Base-by-base conservation (phyloP, 2,797 vertebrate genomes). In the Heteromormyrus szaboi region DNA sequence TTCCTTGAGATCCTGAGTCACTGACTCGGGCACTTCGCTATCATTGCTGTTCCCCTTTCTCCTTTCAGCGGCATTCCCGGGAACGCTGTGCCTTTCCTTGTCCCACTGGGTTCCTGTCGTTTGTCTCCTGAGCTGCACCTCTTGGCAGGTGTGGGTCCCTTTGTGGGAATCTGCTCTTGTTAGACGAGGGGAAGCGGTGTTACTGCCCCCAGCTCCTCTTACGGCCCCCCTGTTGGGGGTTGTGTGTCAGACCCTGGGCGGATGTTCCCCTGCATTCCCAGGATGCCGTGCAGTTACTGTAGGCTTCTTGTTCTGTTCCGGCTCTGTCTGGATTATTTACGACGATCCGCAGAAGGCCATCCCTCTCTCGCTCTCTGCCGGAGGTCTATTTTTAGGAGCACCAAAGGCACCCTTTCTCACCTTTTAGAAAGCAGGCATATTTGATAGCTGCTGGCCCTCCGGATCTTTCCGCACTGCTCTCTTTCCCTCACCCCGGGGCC, bases 241-340 rank as follows among this genome's bases (percentile, higher is more conserved):
- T 12, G 37, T 46, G 72, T 84, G 87, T 59, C 29, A 56, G 54
- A 54, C 48, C 62, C 86, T 84, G 88, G 90, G 89, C 92, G 89
- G 59, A 87, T 53, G 86, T 90, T 91, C 92, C 90, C 90, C 90
- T 90, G 54, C 89, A 88, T 94, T 93, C 89, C 89, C 90, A 88
- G 76, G 83, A 91, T 92, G 86, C 90, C 91, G 90, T 54, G 91
- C 59, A 84, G 89, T 90, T 92, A 90, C 90, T 54, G 25, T 90
- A 86, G 81, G 37, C 84, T 87, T 89, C 86, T 89, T 93, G 89
- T 91, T 93, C 90, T 89, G 90, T 94, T 91, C 25, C 91, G 88
- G 88, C 89, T 87, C 81, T 91, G 89, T 91, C 95, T 92, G 93
- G 51, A 41, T 92, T 93, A 90, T 94, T 94, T 92, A 91, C 90